Evolutionary conservation across 2,888 invertebrate species (phyloP), one percentile per base, ranked within the genome.

Genomic region (Caenorhabditis angaria): DNA sequence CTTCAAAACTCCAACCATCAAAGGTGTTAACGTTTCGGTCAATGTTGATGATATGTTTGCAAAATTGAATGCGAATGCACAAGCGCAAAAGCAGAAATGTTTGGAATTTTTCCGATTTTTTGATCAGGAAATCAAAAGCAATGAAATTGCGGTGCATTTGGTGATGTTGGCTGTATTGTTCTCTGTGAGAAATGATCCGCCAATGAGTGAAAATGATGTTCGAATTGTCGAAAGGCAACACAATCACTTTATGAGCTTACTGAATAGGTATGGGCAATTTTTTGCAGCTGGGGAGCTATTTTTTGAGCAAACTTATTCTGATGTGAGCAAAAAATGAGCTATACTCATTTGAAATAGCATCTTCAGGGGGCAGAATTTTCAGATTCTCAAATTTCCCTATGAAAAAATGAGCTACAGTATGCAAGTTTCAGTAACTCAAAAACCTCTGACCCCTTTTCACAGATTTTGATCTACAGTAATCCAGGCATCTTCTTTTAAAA

Each of bases 161-260:
- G 80, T 85, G 51, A 82, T 82, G 61, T 65, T 83, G 51, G 69
- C 83, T 53, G 82, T 83, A 32, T 74, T 85, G 35, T 85, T 85
- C 78, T 63, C 81, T 18, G 72, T 76, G 6, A 70, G 80, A 5
- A 41, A 59, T 6, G 78, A 80, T 5, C 66, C 68, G 10, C 74
- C 76, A 27, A 72, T 75, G 58, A 66, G 59, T 47, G 78, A 76
- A 1, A 61, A 67, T 28, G 83, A 83, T 58, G 70, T 67, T 29
- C 63, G 65, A 3, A 69, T 74, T 35, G 69, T 74, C 24, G 25
- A 41, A 20, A 54, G 29, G 24, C 74, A 68, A 61, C 69, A 70
- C 53, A 60, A 70, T 54, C 74, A 74, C 29, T 74, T 74, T 61
- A 69, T 74, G 65, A 66, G 65, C 47, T 65, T 74, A 55, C 64